A percentile compares a stretch with the other conserved stretches of the same genome.
These are phyloP conservation scores for Melanostoma scalare DNA, from an alignment of 2,888 invertebrate species.

Conservation along the genomic window DNA sequence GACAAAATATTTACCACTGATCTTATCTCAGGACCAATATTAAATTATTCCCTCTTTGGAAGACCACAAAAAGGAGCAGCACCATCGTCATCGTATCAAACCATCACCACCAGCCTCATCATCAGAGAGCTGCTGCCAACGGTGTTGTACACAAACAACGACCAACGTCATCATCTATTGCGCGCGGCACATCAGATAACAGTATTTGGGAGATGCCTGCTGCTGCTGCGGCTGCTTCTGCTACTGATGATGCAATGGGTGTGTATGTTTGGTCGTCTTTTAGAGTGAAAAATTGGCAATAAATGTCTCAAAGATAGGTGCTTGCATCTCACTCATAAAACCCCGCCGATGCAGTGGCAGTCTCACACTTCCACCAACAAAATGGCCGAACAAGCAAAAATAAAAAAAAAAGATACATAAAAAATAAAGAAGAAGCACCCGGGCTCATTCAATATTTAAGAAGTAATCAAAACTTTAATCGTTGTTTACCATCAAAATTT, in stretches of 20 bases:
- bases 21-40: slow-evolving; percentile 68
- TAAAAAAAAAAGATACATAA: background rate
- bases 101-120: slow-evolving; percentile 13
- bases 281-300: slow-evolving; percentile 66
- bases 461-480: slow-evolving; percentile 82
- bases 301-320: slow-evolving; percentile 61
- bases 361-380: slow-evolving; percentile 3
- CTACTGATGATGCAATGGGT: background rate
- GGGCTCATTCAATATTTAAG: slow-evolving; percentile 80
- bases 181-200: slow-evolving; percentile 58
- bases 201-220: slow-evolving; percentile 43
- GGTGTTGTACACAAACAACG: slow-evolving; percentile 5
- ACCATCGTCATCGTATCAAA: slow-evolving; percentile 9
- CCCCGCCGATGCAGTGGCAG: slow-evolving; percentile 1
- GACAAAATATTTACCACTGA: slow-evolving; percentile 69
- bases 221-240: background rate
- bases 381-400: slow-evolving; percentile 44
- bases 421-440: slow-evolving; percentile 27
- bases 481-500: slow-evolving; percentile 82
- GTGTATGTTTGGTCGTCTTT: slow-evolving; percentile 33
- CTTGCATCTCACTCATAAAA: slow-evolving; percentile 22
- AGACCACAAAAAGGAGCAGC: slow-evolving; percentile 67
- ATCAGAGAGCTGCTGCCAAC: background rate
- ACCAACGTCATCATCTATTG: slow-evolving; percentile 23
- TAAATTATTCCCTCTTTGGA: slow-evolving; percentile 68